These are phyloP conservation scores for Leucoraja ocellata DNA, from an alignment of 2,797 vertebrate genomes.

Conservation along the genomic window DNA sequence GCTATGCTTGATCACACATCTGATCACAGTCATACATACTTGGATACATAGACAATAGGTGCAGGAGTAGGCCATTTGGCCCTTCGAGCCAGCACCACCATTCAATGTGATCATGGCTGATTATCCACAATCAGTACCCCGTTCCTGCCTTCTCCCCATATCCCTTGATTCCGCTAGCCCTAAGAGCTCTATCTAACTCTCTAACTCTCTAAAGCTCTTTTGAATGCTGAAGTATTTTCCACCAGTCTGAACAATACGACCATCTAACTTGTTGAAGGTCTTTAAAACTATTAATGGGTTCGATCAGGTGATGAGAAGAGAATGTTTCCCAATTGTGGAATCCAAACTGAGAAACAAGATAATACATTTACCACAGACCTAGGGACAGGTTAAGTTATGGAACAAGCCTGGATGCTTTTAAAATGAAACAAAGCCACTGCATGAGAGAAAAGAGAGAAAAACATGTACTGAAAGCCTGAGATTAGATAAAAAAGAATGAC, in stretches of 20 bases:
- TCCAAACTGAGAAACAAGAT: background rate
- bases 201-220: no score
- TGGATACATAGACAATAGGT: no score
- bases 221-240: no score
- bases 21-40: background rate
- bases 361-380: background rate
- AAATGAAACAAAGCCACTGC: background rate
- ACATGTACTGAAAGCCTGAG: background rate
- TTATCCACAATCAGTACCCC: no score
- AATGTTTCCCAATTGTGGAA: background rate
- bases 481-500: background rate
- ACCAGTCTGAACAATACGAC: background rate
- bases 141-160: no score
- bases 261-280: background rate
- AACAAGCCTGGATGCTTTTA: background rate
- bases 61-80: no score
- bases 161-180: no score
- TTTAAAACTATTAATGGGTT: background rate
- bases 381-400: background rate
- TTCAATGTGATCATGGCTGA: no score
- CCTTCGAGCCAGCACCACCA: no score
- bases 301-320: background rate
- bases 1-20: background rate
- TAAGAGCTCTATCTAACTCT: no score
- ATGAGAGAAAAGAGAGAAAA: background rate